phyloP scores from a whole-genome alignment of 2,797 vertebrate species.

The Remorina albescens region DNA sequence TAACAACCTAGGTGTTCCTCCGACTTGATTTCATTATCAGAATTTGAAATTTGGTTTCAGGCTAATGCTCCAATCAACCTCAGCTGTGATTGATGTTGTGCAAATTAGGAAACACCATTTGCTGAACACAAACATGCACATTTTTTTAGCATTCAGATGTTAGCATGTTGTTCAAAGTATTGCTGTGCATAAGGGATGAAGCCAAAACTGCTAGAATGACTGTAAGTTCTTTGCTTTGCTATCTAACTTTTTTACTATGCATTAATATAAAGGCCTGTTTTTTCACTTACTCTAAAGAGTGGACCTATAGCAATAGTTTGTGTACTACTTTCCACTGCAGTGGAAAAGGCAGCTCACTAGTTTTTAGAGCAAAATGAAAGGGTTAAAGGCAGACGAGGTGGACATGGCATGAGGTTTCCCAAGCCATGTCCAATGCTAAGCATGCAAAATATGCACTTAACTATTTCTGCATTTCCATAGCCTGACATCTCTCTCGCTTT shows the following conservation, averaged over 20 bases:
- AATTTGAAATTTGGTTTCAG: background rate
- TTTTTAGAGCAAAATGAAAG: background rate
- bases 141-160: background rate
- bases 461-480: conserved; percentile 31
- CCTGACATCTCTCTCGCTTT: conserved; percentile 35
- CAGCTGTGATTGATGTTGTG: too few relatives aligned
- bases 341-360: background rate
- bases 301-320: background rate
- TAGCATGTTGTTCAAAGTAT: background rate
- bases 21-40: background rate
- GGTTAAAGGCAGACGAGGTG: background rate
- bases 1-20: background rate
- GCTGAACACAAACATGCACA: background rate
- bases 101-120: background rate
- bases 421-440: background rate
- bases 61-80: too few relatives aligned
- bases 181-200: background rate
- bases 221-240: too few relatives aligned
- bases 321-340: background rate
- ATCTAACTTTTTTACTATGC: background rate
- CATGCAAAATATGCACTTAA: conserved; percentile 13
- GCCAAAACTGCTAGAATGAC: background rate
- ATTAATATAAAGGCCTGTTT: background rate
- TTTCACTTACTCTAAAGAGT: background rate
- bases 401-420: background rate